Evolutionary conservation across 2,797 vertebrate genomes (phyloP), one percentile per base, ranked within the genome.

Genomic region (Acestrorhynchus altus): DNA sequence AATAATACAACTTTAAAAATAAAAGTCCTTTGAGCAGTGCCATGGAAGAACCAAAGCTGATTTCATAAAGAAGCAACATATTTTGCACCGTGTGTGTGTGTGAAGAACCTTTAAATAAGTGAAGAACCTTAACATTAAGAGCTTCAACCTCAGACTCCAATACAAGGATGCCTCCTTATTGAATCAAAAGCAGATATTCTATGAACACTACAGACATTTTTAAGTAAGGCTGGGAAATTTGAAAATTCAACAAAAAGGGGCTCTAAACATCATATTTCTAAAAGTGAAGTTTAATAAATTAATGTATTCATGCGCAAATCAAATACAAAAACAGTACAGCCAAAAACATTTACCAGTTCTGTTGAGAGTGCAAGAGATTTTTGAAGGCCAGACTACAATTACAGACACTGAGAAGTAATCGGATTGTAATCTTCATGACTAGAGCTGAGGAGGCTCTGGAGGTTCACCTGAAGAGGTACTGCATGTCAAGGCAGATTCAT

Each of bases 251-350:
- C 28, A 31, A 26, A 12, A n/a, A n/a, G n/a, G n/a, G n/a, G 15
- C 57, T 46, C 20, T 1, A 84, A 74, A 42, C 18, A 77, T 59
- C 28, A 78, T 52, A 88, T 89, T 91, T 94, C 90, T 94, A 94
- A 95, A 94, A 93, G 91, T 87, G 94, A 93, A 90, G 92, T 97
- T 98, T 98, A 98, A 98, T 98, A 98, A 98, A 97, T 98, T 97
- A 99, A 97, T 92, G 89, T 90, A 89, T 90, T 93, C 96, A 97
- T 98, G 96, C 96, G 88, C 89, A 93, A 91, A 91, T 92, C 93
- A 93, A 88, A 87, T 92, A 94, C 87, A 94, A 92, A 93, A 91
- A 86, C 87, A 90, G 92, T 92, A 96, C 92, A 95, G 89, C 83
- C 88, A 92, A 93, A 92, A 90, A 88, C 92, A 94, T 84, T 79